Evolutionary conservation across 1,140 invertebrate species (phyloP).

Genomic region (Pemphigus obesinymphae): DNA sequence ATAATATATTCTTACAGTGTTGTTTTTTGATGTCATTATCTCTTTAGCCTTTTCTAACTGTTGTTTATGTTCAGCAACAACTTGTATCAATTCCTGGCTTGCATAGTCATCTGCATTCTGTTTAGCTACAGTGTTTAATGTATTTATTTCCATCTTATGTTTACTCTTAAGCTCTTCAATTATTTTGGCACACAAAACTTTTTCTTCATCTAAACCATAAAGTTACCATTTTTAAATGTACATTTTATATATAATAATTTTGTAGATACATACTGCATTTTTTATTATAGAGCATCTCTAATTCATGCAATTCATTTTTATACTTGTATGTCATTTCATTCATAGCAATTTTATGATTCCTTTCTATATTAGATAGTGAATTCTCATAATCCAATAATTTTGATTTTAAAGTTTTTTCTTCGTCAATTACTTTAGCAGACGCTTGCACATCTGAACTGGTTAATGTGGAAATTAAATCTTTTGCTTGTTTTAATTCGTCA

Average conservation of each 20-base stretch:
- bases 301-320: slow-evolving; percentile 30
- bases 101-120: background rate
- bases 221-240: background rate
- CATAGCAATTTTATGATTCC: slow-evolving; percentile 15
- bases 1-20: background rate
- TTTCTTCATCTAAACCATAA: background rate
- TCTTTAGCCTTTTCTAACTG: slow-evolving; percentile 26
- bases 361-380: slow-evolving; percentile 13
- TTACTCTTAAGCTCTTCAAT: slow-evolving; percentile 26
- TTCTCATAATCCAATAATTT: slow-evolving; percentile 29
- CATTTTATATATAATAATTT: background rate
- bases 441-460: background rate
- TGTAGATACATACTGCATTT: background rate
- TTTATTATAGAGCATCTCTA: slow-evolving; percentile 24
- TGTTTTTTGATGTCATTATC: background rate
- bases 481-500: slow-evolving; percentile 19
- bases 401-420: slow-evolving; percentile 16
- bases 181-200: slow-evolving; percentile 6
- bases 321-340: slow-evolving; percentile 28
- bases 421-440: background rate
- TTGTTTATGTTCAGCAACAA: background rate
- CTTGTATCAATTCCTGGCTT: background rate
- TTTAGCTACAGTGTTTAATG: background rate
- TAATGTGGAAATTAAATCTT: slow-evolving; percentile 4
- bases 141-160: slow-evolving; percentile 3